phyloP scores from a whole-genome alignment of 2,113 vertebrate species.

The Pangasianodon gigas region DNA sequence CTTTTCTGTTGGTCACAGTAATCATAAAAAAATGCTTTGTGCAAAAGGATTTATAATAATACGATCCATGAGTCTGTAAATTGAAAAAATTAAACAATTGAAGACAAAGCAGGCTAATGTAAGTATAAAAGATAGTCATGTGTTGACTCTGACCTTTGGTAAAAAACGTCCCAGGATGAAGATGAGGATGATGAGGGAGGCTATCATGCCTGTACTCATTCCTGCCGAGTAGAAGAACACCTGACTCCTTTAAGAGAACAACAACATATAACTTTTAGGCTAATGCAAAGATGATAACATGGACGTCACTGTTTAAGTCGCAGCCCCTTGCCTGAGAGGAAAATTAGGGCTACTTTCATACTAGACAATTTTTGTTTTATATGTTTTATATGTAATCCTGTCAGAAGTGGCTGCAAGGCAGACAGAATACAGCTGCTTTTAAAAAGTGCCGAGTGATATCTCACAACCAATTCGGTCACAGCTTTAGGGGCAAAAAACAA shows the following conservation, averaged over 20 bases:
- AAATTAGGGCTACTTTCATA: too few species aligned
- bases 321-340: too few species aligned
- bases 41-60: neutral
- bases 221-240: constrained; percentile 92
- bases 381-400: too few species aligned
- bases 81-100: too few species aligned
- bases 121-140: neutral
- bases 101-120: neutral
- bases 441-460: too few species aligned
- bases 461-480: too few species aligned
- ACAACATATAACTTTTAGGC: neutral
- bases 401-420: too few species aligned
- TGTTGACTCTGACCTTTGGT: constrained; percentile 79
- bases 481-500: too few species aligned
- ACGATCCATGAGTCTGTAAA: neutral
- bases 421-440: too few species aligned
- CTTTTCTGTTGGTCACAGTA: constrained; percentile 78
- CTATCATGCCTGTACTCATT: constrained; percentile 87
- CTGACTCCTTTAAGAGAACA: constrained; percentile 79
- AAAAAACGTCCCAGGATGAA: constrained; percentile 85
- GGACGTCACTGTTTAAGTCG: neutral
- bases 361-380: too few species aligned
- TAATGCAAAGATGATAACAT: neutral
- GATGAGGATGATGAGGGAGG: constrained; percentile 89
- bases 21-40: neutral